Base-by-base conservation (phyloP, 2,888 invertebrate species). In the Drosophila kambysellisi region DNA sequence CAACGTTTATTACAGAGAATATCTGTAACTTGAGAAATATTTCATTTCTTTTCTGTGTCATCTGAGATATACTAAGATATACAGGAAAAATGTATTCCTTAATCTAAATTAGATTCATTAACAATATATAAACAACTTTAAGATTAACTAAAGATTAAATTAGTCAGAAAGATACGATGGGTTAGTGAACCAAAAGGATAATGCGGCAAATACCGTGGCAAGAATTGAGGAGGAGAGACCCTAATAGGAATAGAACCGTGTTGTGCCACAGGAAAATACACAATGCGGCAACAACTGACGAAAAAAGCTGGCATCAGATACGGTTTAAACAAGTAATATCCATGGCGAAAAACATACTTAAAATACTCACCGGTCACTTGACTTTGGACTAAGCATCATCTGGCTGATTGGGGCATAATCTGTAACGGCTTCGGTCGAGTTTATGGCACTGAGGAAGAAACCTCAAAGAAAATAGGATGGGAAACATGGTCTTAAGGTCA, bases 31-130 rank as follows among this genome's bases (percentile, higher is more conserved):
- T 20, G 1, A 11, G 20, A 11, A 12, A 43, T 11, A 20, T 43
- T 43, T 7, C 0, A 9, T 9, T n/a, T n/a, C 0, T 2, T n/a
- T 4, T 9, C 41, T 9, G n/a, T n/a, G 9, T 4, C n/a, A 9
- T 1, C 9, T n/a, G n/a, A n/a, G 4, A n/a, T n/a, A n/a, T 0
- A 9, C n/a, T 1, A n/a, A 1, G 41, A 41, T n/a, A 41, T 2
- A 9, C n/a, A 41, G n/a, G 8, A n/a, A 4, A n/a, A 9, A 41
- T 41, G 4, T n/a, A n/a, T 41, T 9, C 1, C 9, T n/a, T n/a
- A 41, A 41, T 41, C 2, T n/a, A n/a, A 41, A 0, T 0, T 41
- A 41, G n/a, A 4, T 41, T n/a, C 41, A 2, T n/a, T 9, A 41
- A n/a, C 9, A 1, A 41, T n/a, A 9, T n/a, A n/a, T 0, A n/a